Base-by-base conservation (phyloP, 2,888 invertebrate genomes). In the Cosmia pyralina region DNA sequence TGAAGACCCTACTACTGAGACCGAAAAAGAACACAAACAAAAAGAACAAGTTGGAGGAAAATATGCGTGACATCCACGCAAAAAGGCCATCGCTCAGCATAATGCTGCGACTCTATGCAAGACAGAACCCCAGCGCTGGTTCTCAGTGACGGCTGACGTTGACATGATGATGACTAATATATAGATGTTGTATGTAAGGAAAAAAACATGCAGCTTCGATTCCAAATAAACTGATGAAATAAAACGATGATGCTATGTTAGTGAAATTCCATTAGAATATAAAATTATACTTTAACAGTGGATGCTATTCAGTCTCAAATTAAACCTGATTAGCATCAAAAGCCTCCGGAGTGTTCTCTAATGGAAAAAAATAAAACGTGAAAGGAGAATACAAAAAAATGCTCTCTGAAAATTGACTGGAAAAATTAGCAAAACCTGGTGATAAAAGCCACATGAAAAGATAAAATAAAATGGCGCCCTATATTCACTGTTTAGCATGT, bases 391-490 rank as follows among this genome's bases (percentile, higher is more conserved):
- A 65, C 52, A 48, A 59, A 76, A 63, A 70, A 74, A 52, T 59
- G n/a, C 34, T 41, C 58, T 19, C 57, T 10, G 44, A 69, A 81
- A 77, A 72, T 80, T 72, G 57, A 58, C 59, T 68, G 48, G 53
- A 22, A 81, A 81, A 69, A 81, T 75, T 75, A 71, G 44, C 59
- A 58, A 60, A 60, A 57, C 28, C 19, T 69, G 44, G 15, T 68
- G 46, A 62, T 62, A 79, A 28, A 64, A 75, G 53, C 50, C 44
- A 55, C 44, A 38, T 60, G 52, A 71, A 73, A 59, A 34, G 22
- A 83, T 75, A 68, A 72, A 83, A 79, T 65, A 66, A 73, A 82
- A 80, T 64, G 67, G 66, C 52, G 34, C 19, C 57, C 68, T 48
- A 50, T 69, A 64, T 41, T 48, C 71, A 57, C 69, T 74, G 81